Conservation (phyloP, 2,113 vertebrate species). For the Ptychochromis oligacanthus region DNA sequence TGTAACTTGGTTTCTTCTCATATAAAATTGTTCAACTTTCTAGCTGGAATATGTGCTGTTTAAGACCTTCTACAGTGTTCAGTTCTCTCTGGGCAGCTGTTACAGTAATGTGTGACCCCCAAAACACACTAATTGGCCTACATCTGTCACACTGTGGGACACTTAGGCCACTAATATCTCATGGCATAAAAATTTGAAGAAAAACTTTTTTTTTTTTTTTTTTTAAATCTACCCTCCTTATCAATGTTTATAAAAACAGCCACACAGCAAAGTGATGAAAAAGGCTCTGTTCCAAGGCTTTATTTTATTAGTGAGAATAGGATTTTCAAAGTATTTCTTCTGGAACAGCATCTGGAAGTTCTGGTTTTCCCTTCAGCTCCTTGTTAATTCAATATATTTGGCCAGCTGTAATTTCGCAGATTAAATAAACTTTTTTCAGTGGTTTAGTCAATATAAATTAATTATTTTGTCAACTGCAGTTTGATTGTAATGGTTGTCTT, state of each 20-base stretch:
- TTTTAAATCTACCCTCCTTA: too few species aligned
- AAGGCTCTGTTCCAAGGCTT: too few species aligned
- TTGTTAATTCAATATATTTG: not conserved
- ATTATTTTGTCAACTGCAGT: not conserved
- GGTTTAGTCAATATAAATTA: not conserved
- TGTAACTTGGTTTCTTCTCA: not conserved
- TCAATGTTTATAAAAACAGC: fast-evolving
- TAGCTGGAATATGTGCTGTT: fast-evolving
- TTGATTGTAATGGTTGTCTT: not conserved
- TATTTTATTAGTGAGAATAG: too few species aligned
- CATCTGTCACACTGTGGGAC: not conserved
- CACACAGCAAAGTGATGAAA: not conserved
- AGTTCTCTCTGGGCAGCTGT: too few species aligned
- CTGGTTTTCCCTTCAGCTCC: not conserved
- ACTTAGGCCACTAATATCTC: too few species aligned
- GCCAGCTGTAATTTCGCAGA: not conserved
- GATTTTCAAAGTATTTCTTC: not conserved
- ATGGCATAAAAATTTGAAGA: not conserved
- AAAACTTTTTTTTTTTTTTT: not conserved
- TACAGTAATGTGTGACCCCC: not conserved
- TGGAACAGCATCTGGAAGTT: not conserved
- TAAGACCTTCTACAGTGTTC: too few species aligned
- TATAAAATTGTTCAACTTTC: fast-evolving
- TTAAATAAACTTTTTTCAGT: not conserved
- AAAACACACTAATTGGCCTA: not conserved